Conservation (phyloP, 2,113 vertebrate genomes). For the Mus musculus region GRCm39 chr6:28464001-28464500, state of each 20-base stretch:
- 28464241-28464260: not conserved
- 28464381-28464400: no score
- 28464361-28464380: not conserved
- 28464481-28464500: not conserved
- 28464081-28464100: not conserved
- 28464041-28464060: not conserved
- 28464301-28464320: no score
- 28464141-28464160: not conserved
- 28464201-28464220: not conserved
- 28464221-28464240: not conserved
- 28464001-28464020: not conserved
- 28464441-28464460: not conserved
- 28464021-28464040: not conserved
- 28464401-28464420: not conserved
- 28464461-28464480: no score
- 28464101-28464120: not conserved
- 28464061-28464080: not conserved
- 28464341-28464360: not conserved
- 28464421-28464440: not conserved
- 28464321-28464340: not conserved
- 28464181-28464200: not conserved
- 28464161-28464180: not conserved
- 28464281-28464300: not conserved
- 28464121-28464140: not conserved
- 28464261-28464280: not conserved